phyloP scores from a whole-genome alignment of 1,140 invertebrate species.

The Nixonia krombeini region DNA sequence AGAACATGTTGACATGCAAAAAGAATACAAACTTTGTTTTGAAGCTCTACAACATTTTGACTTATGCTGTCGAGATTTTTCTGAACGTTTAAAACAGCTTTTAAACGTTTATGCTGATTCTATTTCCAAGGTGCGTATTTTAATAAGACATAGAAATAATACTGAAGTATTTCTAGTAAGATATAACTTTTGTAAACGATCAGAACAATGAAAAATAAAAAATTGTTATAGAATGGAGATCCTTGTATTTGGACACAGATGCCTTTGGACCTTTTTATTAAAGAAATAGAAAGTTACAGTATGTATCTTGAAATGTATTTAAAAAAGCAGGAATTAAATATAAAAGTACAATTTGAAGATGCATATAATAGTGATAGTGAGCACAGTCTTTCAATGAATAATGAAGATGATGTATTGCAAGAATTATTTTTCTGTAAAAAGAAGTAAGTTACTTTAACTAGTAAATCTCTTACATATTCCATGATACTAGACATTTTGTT shows the following conservation, averaged over 20 bases:
- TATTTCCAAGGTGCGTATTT: constrained; percentile 50
- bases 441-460: constrained; percentile 48
- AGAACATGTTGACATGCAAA: constrained; percentile 51
- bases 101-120: constrained; percentile 56
- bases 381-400: constrained; percentile 42
- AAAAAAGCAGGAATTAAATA: constrained; percentile 54
- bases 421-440: constrained; percentile 50
- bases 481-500: not conserved
- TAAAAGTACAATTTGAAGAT: constrained; percentile 56
- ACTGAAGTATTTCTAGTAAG: constrained; percentile 10
- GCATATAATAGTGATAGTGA: constrained; percentile 35
- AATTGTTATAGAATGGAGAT: constrained; percentile 52
- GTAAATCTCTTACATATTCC: not conserved
- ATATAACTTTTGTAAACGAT: constrained; percentile 15
- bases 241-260: constrained; percentile 61
- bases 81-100: constrained; percentile 47
- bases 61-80: constrained; percentile 49
- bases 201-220: constrained; percentile 7
- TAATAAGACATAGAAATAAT: not conserved
- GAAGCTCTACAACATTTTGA: constrained; percentile 54
- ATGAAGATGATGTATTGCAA: constrained; percentile 35
- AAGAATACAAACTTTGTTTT: constrained; percentile 53
- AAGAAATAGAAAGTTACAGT: constrained; percentile 60
- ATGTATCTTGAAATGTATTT: constrained; percentile 57
- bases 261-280: constrained; percentile 59